These are phyloP conservation scores for Lagorchestes hirsutus DNA, from an alignment of 2,797 vertebrate genomes.

Conservation along the genomic window DNA sequence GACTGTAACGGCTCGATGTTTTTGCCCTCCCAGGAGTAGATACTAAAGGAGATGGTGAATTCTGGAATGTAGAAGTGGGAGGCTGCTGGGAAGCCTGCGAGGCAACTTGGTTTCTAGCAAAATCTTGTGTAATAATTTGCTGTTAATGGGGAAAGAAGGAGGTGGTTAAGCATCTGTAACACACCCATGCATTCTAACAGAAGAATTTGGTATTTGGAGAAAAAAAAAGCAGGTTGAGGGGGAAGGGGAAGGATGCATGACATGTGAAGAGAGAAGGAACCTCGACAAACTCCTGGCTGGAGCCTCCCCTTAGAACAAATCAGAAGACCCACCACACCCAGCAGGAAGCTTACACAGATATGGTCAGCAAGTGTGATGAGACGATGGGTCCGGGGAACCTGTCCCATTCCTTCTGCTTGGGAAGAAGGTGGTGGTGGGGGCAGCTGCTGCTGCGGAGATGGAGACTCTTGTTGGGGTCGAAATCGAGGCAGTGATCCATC, in stretches of 20 bases:
- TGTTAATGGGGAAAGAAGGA: constrained; percentile 78
- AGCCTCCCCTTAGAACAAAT: neutral
- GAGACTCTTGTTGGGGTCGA: constrained; percentile 89
- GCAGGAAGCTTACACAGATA: constrained; percentile 92
- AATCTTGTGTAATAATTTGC: constrained; percentile 99
- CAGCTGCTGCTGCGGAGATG: constrained; percentile 88
- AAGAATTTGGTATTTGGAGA: neutral
- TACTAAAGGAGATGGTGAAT: constrained; percentile 84
- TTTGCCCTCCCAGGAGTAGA: constrained; percentile 90
- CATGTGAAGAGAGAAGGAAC: neutral
- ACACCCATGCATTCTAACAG: constrained; percentile 6
- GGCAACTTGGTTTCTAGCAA: constrained; percentile 95
- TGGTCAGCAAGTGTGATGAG: constrained; percentile 99
- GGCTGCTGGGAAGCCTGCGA: constrained; percentile 88
- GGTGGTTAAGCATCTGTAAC: constrained; percentile 57
- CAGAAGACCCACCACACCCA: neutral
- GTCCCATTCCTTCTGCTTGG: constrained; percentile 90
- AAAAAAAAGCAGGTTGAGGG: neutral
- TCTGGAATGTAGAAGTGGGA: constrained; percentile 95
- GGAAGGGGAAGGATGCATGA: neutral
- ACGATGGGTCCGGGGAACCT: constrained; percentile 93
- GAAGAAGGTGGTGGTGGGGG: constrained; percentile 82
- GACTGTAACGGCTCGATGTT: constrained; percentile 93
- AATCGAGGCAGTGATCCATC: constrained; percentile 92
- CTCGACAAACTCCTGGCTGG: constrained; percentile 26